A percentile compares a stretch with the other conserved stretches of the same genome.
Conservation (phyloP, 2,888 invertebrate genomes). For the Amphimallon solstitiale region DNA sequence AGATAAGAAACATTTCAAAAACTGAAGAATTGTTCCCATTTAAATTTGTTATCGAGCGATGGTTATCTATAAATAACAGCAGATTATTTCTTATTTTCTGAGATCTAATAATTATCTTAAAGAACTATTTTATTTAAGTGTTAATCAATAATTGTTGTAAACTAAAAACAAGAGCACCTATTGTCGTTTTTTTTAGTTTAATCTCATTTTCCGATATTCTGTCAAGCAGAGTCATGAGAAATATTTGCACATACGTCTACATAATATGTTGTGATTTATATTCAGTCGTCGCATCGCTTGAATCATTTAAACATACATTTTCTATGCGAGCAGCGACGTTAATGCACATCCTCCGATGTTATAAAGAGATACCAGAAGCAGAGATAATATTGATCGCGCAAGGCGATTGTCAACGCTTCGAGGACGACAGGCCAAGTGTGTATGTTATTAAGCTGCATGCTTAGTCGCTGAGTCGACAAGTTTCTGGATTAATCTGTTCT, state of each 20-base stretch:
- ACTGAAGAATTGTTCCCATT: too few species aligned
- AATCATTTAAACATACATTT: constrained; percentile 24
- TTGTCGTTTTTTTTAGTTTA: too few species aligned
- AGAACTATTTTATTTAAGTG: too few species aligned
- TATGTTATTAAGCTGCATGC: constrained; percentile 47
- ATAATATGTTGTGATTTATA: constrained; percentile 30
- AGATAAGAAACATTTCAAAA: too few species aligned
- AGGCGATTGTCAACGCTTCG: constrained; percentile 21
- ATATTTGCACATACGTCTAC: constrained; percentile 3
- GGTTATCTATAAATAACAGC: too few species aligned
- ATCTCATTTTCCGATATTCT: constrained; percentile 1
- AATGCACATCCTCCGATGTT: constrained; percentile 23
- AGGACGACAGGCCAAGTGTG: constrained; percentile 30
- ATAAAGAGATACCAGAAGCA: constrained; percentile 32
- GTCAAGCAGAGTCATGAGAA: neutral
- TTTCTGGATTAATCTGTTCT: constrained; percentile 45
- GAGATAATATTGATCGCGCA: constrained; percentile 38
- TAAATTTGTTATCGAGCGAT: too few species aligned
- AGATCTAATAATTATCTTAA: too few species aligned
- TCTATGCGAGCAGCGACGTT: constrained; percentile 17
- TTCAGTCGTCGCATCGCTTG: constrained; percentile 3
- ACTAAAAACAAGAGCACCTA: too few species aligned
- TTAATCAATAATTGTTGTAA: too few species aligned
- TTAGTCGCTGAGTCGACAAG: constrained; percentile 45
- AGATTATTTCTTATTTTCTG: too few species aligned